Evolutionary conservation across 2,888 invertebrate genomes (phyloP).

Genomic region (Zaprionus lineosus): DNA sequence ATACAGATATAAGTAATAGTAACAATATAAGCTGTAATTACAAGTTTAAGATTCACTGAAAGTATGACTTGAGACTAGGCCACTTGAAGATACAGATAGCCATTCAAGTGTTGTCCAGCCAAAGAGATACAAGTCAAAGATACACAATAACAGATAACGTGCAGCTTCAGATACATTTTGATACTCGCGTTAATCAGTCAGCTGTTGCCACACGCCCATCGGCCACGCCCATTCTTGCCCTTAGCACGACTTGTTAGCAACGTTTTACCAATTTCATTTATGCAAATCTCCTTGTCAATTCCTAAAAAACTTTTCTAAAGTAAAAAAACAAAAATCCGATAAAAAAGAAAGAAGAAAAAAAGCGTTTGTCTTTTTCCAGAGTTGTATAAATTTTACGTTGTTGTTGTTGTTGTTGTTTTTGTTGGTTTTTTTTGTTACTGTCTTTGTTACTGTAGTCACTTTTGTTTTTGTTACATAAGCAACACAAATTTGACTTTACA

Average conservation of each 20-base stretch:
- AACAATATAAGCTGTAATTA: no score
- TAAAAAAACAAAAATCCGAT: no score
- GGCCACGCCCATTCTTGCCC: constrained; percentile 23
- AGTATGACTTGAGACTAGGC: no score
- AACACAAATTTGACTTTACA: no score
- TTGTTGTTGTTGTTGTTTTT: constrained; percentile 25
- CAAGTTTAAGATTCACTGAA: no score
- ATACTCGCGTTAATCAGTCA: constrained; percentile 5
- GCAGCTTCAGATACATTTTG: no score
- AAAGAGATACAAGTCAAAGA: no score
- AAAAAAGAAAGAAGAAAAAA: constrained; percentile 1
- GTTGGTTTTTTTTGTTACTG: constrained; percentile 18
- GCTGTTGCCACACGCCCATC: constrained; percentile 4
- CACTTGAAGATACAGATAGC: no score
- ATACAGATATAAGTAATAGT: no score
- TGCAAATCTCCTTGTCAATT: constrained; percentile 64
- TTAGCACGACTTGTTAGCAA: constrained; percentile 53
- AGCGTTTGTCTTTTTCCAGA: constrained; percentile 40
- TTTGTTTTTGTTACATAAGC: constrained; percentile 7
- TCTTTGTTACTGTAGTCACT: constrained; percentile 11
- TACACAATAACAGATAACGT: no score
- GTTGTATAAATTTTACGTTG: constrained; percentile 23
- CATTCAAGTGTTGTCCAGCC: no score
- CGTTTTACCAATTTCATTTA: constrained; percentile 57
- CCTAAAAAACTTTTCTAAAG: constrained; percentile 55